Conservation (phyloP, 30 jellyfish, hydroid and myxozoan species). For the Aurelia coerulea region DNA sequence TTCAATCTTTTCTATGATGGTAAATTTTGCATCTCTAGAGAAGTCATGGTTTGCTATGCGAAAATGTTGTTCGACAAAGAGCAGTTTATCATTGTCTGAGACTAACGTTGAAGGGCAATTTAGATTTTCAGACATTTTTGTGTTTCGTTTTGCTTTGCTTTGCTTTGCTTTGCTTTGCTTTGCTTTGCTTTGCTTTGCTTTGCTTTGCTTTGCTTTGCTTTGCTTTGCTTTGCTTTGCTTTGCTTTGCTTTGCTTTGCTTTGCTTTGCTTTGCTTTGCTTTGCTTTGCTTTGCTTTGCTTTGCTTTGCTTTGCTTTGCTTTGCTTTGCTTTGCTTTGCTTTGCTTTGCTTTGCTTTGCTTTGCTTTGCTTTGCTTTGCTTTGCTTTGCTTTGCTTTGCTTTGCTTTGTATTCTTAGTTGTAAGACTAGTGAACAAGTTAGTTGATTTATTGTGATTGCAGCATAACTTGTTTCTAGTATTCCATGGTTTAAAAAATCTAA, state of each 20-base stretch:
- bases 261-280: neutral
- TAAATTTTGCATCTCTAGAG: no score
- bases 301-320: no score
- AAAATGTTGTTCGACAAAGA: neutral
- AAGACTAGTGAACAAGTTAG: neutral
- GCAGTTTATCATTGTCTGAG: slow-evolving; percentile 6
- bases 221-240: neutral
- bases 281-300: neutral
- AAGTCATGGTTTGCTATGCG: no score
- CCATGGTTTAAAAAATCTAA: neutral
- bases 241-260: neutral
- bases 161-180: no score
- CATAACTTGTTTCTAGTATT: neutral
- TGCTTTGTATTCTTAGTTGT: neutral
- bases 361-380: neutral
- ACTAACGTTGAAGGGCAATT: slow-evolving; percentile 14
- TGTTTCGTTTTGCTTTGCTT: no score
- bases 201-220: no score
- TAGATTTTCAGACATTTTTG: neutral
- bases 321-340: no score
- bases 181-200: neutral
- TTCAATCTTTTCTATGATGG: no score
- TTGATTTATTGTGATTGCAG: neutral
- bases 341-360: neutral
- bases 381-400: neutral